Evolutionary conservation across 2,113 vertebrate genomes (phyloP).

Genomic region (Antennarius striatus): DNA sequence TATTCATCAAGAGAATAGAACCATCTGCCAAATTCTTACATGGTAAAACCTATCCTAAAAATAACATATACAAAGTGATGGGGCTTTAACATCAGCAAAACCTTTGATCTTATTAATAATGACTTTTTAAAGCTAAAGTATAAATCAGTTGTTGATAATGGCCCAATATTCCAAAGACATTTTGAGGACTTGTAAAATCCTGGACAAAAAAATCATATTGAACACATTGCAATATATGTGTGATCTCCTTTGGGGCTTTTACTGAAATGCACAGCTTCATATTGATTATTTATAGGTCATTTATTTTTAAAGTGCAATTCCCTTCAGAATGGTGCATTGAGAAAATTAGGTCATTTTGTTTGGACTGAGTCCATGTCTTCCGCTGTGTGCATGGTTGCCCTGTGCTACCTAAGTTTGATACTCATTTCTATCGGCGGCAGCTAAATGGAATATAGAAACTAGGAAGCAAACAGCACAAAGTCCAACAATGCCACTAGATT

Average conservation of each 20-base stretch:
- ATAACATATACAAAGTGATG: not conserved
- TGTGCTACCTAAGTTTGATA: slow-evolving; percentile 23
- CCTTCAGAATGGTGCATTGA: slow-evolving; percentile 24
- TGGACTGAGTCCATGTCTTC: slow-evolving; percentile 43
- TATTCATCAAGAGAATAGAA: no score
- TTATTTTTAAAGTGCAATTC: slow-evolving; percentile 68
- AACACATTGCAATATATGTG: slow-evolving; percentile 9
- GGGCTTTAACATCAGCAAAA: not conserved
- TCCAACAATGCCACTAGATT: no score
- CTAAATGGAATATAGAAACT: slow-evolving; percentile 22
- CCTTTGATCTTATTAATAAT: no score
- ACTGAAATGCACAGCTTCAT: slow-evolving; percentile 34
- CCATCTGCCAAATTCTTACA: no score
- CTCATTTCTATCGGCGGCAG: slow-evolving; percentile 14
- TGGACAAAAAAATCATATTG: slow-evolving; percentile 1
- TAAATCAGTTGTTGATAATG: no score
- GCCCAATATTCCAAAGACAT: not conserved
- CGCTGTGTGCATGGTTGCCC: slow-evolving; percentile 18
- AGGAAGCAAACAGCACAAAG: slow-evolving; percentile 7
- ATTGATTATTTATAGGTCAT: slow-evolving; percentile 70
- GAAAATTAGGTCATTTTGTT: slow-evolving; percentile 63
- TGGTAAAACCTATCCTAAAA: slow-evolving; percentile 13
- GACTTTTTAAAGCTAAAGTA: no score
- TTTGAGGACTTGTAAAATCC: slow-evolving; percentile 6
- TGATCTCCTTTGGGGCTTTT: slow-evolving; percentile 43